These are phyloP conservation scores for Rana temporaria DNA, from an alignment of 2,113 vertebrate genomes.

Conservation along the genomic window DNA sequence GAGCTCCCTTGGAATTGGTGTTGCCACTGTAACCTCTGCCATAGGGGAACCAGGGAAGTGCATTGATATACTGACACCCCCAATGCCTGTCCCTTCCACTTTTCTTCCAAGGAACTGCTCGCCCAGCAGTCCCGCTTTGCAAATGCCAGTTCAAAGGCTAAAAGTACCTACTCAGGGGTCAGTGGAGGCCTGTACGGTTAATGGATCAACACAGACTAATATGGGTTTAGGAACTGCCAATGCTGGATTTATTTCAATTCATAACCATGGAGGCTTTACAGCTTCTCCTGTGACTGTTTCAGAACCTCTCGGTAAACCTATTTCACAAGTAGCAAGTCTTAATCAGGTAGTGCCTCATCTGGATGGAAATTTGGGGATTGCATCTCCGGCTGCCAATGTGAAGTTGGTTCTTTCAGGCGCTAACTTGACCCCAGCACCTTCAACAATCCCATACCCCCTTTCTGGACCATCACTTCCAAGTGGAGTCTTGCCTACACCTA, in stretches of 20 bases:
- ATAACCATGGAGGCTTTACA: constrained; percentile 75
- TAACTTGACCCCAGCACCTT: constrained; percentile 71
- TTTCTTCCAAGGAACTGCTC: constrained; percentile 74
- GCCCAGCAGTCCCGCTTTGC: constrained; percentile 73
- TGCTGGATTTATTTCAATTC: constrained; percentile 79
- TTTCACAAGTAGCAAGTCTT: constrained; percentile 77
- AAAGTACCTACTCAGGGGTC: constrained; percentile 78
- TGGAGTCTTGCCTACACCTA: constrained; percentile 74
- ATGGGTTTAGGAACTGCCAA: constrained; percentile 78
- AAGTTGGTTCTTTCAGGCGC: constrained; percentile 80
- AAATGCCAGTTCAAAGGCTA: constrained; percentile 83
- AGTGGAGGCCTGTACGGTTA: constrained; percentile 71
- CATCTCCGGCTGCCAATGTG: constrained; percentile 77
- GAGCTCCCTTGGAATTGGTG: constrained; percentile 66
- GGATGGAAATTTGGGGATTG: constrained; percentile 76
- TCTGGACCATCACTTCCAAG: constrained; percentile 73
- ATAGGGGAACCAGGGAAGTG: constrained; percentile 78
- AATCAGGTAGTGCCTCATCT: constrained; percentile 78
- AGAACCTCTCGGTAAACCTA: constrained; percentile 74
- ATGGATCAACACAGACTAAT: constrained; percentile 74
- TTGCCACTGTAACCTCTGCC: constrained; percentile 57
- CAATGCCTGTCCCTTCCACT: constrained; percentile 73
- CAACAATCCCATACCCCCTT: constrained; percentile 73
- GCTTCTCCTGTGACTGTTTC: constrained; percentile 72
- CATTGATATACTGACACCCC: constrained; percentile 73